phyloP scores from a whole-genome alignment of 2,113 vertebrate genomes.

The pig (Sus scrofa) region T2T-Sscrofa CM000822.6:8501501-8502000 shows the following conservation, averaged over 20 bases:
- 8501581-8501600: conserved; percentile 20
- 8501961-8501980: neutral
- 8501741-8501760: neutral
- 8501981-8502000: conserved; percentile 26
- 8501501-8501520: conserved; percentile 79
- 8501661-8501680: neutral
- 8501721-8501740: neutral
- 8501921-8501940: too few species aligned
- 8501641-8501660: neutral
- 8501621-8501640: neutral
- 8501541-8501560: conserved; percentile 75
- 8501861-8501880: too few species aligned
- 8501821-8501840: too few species aligned
- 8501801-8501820: too few species aligned
- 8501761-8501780: too few species aligned
- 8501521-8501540: conserved; percentile 74
- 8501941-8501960: too few species aligned
- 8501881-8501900: too few species aligned
- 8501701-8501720: conserved; percentile 4
- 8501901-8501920: too few species aligned
- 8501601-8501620: neutral
- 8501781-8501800: too few species aligned
- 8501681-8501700: neutral
- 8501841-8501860: too few species aligned
- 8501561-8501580: conserved; percentile 66